A percentile compares a stretch with the other conserved stretches of the same genome.
Evolutionary conservation across 2,113 vertebrate genomes (phyloP).

Genomic region (Xiphophorus couchianus): DNA sequence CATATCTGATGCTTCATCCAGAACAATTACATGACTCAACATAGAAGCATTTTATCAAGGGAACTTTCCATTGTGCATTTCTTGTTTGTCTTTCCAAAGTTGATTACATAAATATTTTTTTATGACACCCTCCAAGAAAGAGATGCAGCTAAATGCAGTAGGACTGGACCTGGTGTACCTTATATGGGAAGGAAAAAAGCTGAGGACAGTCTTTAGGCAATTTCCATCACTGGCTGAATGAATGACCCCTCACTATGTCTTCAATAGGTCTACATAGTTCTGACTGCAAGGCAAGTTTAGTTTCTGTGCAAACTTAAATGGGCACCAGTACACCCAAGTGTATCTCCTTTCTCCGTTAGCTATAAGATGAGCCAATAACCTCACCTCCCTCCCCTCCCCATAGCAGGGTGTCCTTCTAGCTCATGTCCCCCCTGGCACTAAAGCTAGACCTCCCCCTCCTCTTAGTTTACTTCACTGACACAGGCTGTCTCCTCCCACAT

Average conservation of each 20-base stretch:
- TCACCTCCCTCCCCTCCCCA: constrained; percentile 12
- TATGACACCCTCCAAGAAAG: background rate
- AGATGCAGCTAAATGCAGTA: background rate
- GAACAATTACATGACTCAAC: background rate
- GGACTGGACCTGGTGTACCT: background rate
- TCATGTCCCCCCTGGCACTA: constrained; percentile 40
- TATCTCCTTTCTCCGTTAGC: constrained; percentile 42
- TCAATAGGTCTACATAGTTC: background rate
- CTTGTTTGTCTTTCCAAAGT: background rate
- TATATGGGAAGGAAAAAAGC: background rate
- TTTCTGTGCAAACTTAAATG: background rate
- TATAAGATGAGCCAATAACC: constrained; percentile 2
- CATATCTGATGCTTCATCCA: background rate
- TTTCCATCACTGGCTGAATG: background rate
- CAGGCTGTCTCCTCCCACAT: constrained; percentile 3
- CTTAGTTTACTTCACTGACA: constrained; percentile 14
- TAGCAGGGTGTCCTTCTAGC: constrained; percentile 55
- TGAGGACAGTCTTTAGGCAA: background rate
- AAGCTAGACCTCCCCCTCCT: constrained; percentile 53
- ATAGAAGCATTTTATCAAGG: background rate
- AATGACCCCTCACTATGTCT: background rate
- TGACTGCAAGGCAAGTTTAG: background rate
- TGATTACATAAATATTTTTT: background rate
- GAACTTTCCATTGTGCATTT: background rate
- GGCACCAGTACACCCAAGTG: constrained; percentile 8